Percentiles rank a stretch among this genome's conserved stretches.
These are phyloP conservation scores for Phyto melanocephala DNA, from an alignment of 2,888 invertebrate species.

Conservation along the genomic window DNA sequence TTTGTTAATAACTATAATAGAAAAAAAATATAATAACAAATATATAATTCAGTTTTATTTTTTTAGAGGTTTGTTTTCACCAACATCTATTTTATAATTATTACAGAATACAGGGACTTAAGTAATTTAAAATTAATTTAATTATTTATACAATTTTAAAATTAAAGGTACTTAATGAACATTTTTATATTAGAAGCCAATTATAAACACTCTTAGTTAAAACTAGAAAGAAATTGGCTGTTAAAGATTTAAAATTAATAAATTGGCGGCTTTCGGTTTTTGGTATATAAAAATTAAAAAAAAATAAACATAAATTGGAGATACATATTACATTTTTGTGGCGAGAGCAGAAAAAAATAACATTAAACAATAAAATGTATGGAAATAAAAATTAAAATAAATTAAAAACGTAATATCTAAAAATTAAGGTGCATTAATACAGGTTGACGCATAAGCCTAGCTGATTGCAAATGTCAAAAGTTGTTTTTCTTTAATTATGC, in stretches of 20 bases:
- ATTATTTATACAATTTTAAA: slow-evolving; percentile 39
- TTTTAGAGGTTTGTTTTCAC: background rate
- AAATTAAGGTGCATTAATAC: no score
- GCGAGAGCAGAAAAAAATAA: no score
- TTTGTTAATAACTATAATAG: slow-evolving; percentile 50
- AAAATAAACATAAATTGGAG: background rate
- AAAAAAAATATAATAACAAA: slow-evolving; percentile 49
- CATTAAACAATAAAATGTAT: no score
- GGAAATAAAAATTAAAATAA: no score
- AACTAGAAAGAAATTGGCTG: slow-evolving; percentile 23
- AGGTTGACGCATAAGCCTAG: no score
- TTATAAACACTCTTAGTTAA: background rate
- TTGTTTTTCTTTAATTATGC: no score
- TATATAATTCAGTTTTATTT: slow-evolving; percentile 18
- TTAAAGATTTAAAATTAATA: slow-evolving; percentile 3
- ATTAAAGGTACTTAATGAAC: slow-evolving; percentile 55
- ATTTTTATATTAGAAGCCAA: slow-evolving; percentile 17
- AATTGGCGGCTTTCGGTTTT: no score
- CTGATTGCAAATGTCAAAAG: no score
- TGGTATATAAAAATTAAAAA: background rate
- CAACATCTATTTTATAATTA: background rate
- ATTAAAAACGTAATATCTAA: background rate
- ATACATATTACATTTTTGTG: no score
- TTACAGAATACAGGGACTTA: slow-evolving; percentile 40
- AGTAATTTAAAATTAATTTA: slow-evolving; percentile 31